phyloP scores from a whole-genome alignment of 1,140 invertebrate genomes.

The Octopus bimaculoides region DNA sequence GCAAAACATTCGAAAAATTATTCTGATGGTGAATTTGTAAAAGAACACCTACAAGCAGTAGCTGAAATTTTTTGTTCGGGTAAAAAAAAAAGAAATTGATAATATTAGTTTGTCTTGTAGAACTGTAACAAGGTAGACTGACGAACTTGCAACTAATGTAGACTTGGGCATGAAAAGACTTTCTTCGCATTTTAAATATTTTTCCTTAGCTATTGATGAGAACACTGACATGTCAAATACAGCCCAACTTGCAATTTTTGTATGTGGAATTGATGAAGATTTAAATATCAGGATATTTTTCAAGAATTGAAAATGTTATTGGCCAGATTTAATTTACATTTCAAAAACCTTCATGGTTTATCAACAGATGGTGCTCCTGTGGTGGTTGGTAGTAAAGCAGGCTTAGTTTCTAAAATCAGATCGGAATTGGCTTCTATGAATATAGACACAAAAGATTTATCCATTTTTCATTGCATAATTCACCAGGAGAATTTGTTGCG shows the following conservation, averaged over 20 bases:
- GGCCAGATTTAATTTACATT: not conserved
- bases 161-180: not conserved
- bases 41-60: not conserved
- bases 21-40: constrained; percentile 1
- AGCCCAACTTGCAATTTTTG: constrained; percentile 6
- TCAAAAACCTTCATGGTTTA: not conserved
- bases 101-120: constrained; percentile 4
- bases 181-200: not conserved
- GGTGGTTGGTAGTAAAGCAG: constrained; percentile 2
- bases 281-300: constrained; percentile 5
- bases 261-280: constrained; percentile 1
- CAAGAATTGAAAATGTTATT: constrained; percentile 5
- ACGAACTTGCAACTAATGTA: constrained; percentile 3
- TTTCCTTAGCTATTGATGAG: not conserved
- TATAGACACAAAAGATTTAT: too few relatives aligned
- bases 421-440: constrained; percentile 6
- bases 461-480: too few relatives aligned
- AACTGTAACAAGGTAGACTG: not conserved
- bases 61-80: not conserved
- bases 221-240: constrained; percentile 2
- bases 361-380: not conserved
- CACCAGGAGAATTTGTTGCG: too few relatives aligned
- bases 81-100: constrained; percentile 5
- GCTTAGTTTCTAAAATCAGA: constrained; percentile 7
- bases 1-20: not conserved